Base-by-base conservation (phyloP, 1,140 invertebrate species). In the Oedothorax gibbosus region DNA sequence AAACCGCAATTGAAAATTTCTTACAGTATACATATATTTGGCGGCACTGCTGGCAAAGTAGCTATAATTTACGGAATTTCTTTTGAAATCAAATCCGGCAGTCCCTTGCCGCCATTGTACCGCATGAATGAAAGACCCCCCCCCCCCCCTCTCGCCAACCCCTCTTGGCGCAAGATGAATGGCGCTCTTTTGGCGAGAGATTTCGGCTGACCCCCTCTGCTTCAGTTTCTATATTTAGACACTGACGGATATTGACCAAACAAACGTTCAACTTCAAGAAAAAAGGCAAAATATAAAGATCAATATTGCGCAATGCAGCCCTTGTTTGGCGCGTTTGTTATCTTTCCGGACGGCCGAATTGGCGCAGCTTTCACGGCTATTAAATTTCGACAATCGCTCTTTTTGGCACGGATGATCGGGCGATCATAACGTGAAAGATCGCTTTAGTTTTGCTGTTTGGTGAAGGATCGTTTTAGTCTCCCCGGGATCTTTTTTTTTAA, bases 221-320 rank as follows among this genome's bases (percentile, higher is more conserved):
- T 51, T 35, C 21, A 84, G 81, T 76, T 84, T 84, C 81, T 84
- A 84, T 84, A 84, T 84, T 84, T 84, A 84, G 81, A 82, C 69
- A 82, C 80, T 82, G 80, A 82, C 66, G 69, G 68, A 72, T 82
- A 82, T 82, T 82, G 80, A 73, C 80, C 80, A 82, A 81, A 82
- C 81, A 66, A 35, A 9, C 53, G 56, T 75, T 66, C 15, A 9
- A 14, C 65, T 49, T 8, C 18, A 54, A 12, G 15, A 54, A 53
- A 53, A 18, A 62, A 76, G 76, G 76, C 65, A 68, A 35, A 81
- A 81, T 64, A 82, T 73, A 79, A 81, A 84, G 81, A 84, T 84
- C 81, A 84, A 84, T 84, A 84, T 76, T 84, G 81, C 81, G 81
- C 81, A 84, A 84, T 84, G 81, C 81, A 84, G 81, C 81, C 68